A percentile compares a stretch with the other conserved stretches of the same genome.
These are phyloP conservation scores for Xiphias gladius DNA, from an alignment of 2,113 vertebrate genomes.

Conservation along the genomic window DNA sequence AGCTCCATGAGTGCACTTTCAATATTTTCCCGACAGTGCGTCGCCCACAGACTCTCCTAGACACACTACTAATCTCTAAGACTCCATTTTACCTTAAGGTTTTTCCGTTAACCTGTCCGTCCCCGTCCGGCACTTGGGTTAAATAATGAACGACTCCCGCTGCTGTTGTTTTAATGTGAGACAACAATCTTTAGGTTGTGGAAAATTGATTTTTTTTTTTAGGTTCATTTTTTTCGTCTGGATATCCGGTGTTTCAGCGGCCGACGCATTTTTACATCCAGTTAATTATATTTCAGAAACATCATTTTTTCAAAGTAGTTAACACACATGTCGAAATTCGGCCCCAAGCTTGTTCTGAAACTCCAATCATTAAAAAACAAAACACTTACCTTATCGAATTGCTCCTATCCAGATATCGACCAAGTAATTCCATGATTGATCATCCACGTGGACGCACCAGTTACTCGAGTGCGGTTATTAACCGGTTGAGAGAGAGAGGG, in stretches of 20 bases:
- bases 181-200: not conserved
- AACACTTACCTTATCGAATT: conserved; percentile 66
- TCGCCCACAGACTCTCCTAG: not conserved
- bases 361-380: not conserved
- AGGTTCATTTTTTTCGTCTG: not conserved
- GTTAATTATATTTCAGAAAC: not conserved
- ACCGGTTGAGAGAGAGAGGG: no score
- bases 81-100: not conserved
- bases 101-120: not conserved
- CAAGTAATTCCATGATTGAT: conserved; percentile 75
- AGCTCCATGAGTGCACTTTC: conserved; percentile 28
- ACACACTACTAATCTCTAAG: not conserved
- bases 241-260: not conserved
- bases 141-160: no score
- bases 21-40: conserved; percentile 31
- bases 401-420: conserved; percentile 74
- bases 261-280: not conserved
- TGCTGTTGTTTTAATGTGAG: not conserved
- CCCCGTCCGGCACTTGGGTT: not conserved
- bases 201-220: not conserved
- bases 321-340: not conserved
- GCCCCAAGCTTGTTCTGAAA: not conserved
- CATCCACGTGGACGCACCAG: conserved; percentile 1
- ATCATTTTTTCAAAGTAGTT: not conserved
- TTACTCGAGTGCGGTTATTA: no score